Evolutionary conservation across 2,797 vertebrate species (phyloP).

Genomic region (Anolis apletophallus): DNA sequence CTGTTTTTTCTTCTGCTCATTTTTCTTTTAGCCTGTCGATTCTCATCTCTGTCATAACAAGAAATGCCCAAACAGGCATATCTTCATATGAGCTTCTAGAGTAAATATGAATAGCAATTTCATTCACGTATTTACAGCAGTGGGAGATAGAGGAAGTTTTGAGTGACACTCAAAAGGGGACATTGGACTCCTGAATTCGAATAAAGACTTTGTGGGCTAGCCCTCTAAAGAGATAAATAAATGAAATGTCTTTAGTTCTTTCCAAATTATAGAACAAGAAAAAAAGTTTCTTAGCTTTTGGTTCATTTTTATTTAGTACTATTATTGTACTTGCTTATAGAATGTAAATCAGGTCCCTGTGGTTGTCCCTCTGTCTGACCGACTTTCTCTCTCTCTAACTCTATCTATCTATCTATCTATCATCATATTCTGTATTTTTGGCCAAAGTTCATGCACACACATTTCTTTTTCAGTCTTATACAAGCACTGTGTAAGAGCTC

Average conservation of each 20-base stretch:
- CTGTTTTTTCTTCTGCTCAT: no score
- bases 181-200: background rate
- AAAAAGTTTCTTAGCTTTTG: rapidly evolving
- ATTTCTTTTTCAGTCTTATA: no score
- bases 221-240: background rate
- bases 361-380: background rate
- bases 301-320: slow-evolving; percentile 39
- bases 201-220: background rate
- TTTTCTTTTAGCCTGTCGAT: background rate
- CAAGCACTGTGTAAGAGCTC: no score
- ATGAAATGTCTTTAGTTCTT: background rate
- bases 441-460: background rate
- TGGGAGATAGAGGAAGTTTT: background rate
- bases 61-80: background rate
- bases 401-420: background rate
- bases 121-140: no score
- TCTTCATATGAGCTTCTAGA: background rate
- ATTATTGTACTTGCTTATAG: background rate
- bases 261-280: slow-evolving; percentile 15
- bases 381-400: background rate
- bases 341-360: background rate
- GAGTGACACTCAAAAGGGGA: background rate
- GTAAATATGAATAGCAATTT: background rate
- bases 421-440: background rate
- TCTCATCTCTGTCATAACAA: background rate